Evolutionary conservation across 30 jellyfish, hydroid and myxozoan species (phyloP).

Genomic region (Aurelia coerulea): DNA sequence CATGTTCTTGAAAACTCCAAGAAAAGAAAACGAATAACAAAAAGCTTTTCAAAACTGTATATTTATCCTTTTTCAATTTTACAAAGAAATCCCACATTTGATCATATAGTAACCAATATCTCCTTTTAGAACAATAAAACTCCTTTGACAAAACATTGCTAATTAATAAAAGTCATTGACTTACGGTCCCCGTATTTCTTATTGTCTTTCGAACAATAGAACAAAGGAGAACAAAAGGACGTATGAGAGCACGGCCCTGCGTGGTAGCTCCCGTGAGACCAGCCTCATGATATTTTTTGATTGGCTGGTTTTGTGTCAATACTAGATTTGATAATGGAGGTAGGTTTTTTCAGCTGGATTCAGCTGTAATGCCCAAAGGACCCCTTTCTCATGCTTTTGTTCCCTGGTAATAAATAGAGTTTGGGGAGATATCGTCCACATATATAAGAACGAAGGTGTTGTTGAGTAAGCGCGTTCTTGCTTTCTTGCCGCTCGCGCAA

Average conservation of each 20-base stretch:
- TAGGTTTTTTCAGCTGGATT: slow-evolving; percentile 78
- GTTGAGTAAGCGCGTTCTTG: too few relatives aligned
- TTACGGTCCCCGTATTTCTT: neutral
- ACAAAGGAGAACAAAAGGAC: slow-evolving; percentile 55
- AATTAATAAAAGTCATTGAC: neutral
- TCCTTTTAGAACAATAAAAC: too few relatives aligned
- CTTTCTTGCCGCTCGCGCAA: too few relatives aligned
- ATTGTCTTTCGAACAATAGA: slow-evolving; percentile 38
- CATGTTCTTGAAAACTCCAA: too few relatives aligned
- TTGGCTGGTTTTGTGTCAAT: slow-evolving; percentile 51
- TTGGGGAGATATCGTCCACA: neutral
- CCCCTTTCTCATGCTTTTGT: slow-evolving; percentile 26
- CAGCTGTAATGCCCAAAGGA: slow-evolving; percentile 67
- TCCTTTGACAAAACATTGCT: neutral
- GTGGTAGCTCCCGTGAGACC: slow-evolving; percentile 7
- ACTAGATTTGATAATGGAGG: slow-evolving; percentile 27
- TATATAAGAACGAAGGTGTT: neutral
- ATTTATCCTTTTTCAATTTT: too few relatives aligned
- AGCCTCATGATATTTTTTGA: slow-evolving; percentile 11
- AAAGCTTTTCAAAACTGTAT: too few relatives aligned
- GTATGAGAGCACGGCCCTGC: slow-evolving; percentile 32
- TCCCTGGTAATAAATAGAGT: slow-evolving; percentile 4
- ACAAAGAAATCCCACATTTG: too few relatives aligned
- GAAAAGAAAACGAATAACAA: too few relatives aligned
- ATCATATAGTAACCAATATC: too few relatives aligned